Base-by-base conservation (phyloP, 2,113 vertebrate genomes). In the Sinosuthora webbiana region DNA sequence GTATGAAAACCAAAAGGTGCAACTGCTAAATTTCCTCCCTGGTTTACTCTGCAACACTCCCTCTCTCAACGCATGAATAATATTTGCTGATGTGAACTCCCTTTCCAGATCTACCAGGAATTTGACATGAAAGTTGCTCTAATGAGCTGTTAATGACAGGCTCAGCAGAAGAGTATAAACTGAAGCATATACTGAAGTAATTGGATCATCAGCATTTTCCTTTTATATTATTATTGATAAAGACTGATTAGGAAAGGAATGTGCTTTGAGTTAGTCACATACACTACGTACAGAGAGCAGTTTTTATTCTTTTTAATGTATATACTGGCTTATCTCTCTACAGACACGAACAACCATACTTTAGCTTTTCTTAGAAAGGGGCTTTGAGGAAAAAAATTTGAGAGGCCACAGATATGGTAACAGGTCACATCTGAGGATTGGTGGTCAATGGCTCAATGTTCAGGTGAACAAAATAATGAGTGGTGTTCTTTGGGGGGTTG, bases 121-220 rank as follows among this genome's bases (percentile, higher is more conserved):
- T 81, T 62, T 80, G 64, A 80, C 45, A 39, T 62, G 63, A 70
- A 81, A 87, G 19, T 87, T 74, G 5, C 33, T 75, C 31, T 86
- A 92, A 92, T 73, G 37, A 86, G n/a, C 11, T 83, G 52, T 80
- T 92, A 86, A 89, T 65, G 57, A 83, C 70, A 84, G 47, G 9
- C 31, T 90, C 83, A 68, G 30, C 30, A 71, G 49, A 90, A 55
- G 15, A 76, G 10, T 30, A 33, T 68, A 44, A 37, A 74, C 7
- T 68, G 53, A 83, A 68, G 14, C 42, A 52, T 85, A 50, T 62
- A 90, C 49, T 25, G 63, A 85, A 86, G 35, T 52, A 86, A 73
- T 13, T 80, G 75, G 37, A 37, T 82, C 62, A 71, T 79, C 78
- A 87, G 22, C 37, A 67, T 70, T 82, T 94, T 94, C 0, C 0